Evolutionary conservation across 2,113 vertebrate genomes (phyloP), one percentile per base, ranked within the genome.

Genomic region (Calyptomena viridis): DNA sequence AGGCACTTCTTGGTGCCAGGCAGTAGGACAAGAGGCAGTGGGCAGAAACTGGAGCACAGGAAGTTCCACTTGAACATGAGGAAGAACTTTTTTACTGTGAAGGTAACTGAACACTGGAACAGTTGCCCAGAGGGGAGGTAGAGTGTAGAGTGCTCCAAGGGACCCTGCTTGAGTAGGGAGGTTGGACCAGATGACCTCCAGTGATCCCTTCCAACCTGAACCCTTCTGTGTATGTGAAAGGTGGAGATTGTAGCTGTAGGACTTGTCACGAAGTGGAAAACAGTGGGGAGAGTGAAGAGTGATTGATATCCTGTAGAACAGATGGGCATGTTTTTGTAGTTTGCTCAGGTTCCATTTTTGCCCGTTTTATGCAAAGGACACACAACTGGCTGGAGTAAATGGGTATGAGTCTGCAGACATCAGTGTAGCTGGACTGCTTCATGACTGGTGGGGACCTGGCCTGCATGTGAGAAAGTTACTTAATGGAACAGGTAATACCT

Each of bases 141-240:
- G 33, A 46, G 15, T 68, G 24, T 13, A 40, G 62, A 0, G 0
- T 62, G 20, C 62, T 47, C 62, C 14, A 53, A 76, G 46, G n/a
- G 16, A 47, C 30, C 5, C 9, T 39, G 30, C 0, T 0, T 68
- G 44, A 50, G 31, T 50, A 58, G 37, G 44, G 27, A 47, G 17
- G 53, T 53, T 69, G 24, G n/a, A 40, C 33, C 19, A 55, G 53
- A 15, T 68, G 46, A 60, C 46, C n/a, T 75, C 46, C 46, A 46
- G 55, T 53, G 39, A 11, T 68, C 47, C 9, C 24, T 40, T 35
- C 21, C 30, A 55, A 55, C 40, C 31, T 35, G 11, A 55, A 35
- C 47, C 24, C 27, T 62, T 75, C 16, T 40, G 14, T 62, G 11
- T 53, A 20, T 18, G 8, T 68, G 17, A 76, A 75, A 33, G 12